Base-by-base conservation (phyloP, 2,888 invertebrate species). In the Thereva unica region DNA sequence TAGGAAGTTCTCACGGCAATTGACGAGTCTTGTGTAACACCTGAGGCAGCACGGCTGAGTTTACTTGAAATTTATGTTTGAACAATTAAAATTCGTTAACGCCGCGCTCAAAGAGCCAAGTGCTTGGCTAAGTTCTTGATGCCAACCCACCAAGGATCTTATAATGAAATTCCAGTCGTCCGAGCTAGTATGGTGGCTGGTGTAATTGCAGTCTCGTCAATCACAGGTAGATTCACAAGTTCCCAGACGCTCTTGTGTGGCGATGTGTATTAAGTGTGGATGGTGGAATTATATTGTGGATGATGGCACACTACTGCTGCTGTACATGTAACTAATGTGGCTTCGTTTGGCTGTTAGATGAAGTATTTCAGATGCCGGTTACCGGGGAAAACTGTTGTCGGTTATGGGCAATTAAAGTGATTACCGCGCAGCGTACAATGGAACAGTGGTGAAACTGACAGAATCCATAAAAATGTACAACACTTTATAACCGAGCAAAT, bases 361-460 rank as follows among this genome's bases (percentile, higher is more conserved):
- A 38, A 23, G 23, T 23, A 23, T 23, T 23, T 23, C 10, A 37
- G 45, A 59, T 35, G 37, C 35, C 57, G 6, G 57, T 37, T 41
- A 10, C 57, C 45, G 47, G 47, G 47, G 38, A 59, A 47, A 59
- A 47, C 47, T 10, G 57, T 35, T 47, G 45, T 35, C 38, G 8
- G 57, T 47, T 47, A 59, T 59, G 57, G 57, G 47, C 57, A 59
- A 59, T 59, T 59, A 59, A 59, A 59, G 57, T 59, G 57, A 59
- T 59, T 59, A 59, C 47, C 57, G 57, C 47, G 47, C 45, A 45
- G 34, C 47, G 23, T 23, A 59, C 57, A 59, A 59, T 59, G 37
- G 57, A 10, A 41, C 47, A 47, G 57, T 37, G 57, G 34, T 42
- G 41, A 47, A 59, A 59, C 12, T 47, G 38, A 38, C 38, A 45